phyloP scores from a whole-genome alignment of 1,140 invertebrate genomes.

The Eubasilissa regina region DNA sequence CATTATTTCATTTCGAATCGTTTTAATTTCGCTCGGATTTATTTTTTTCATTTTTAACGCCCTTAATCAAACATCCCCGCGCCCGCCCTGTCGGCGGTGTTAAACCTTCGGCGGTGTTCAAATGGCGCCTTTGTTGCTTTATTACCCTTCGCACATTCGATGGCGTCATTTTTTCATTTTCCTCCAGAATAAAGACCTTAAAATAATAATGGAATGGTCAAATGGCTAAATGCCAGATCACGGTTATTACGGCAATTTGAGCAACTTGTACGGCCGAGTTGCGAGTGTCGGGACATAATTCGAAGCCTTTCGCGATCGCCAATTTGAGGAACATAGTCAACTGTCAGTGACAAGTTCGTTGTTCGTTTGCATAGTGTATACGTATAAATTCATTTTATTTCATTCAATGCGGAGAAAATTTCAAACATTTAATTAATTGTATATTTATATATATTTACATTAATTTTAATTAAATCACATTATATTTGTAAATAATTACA shows the following conservation, averaged over 20 bases:
- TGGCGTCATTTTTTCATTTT: slow-evolving; percentile 18
- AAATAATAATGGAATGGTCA: slow-evolving; percentile 35
- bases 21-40: slow-evolving; percentile 2
- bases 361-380: too few relatives aligned
- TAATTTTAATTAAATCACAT: too few relatives aligned
- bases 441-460: too few relatives aligned
- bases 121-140: slow-evolving; percentile 28
- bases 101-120: not conserved
- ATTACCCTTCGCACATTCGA: slow-evolving; percentile 13
- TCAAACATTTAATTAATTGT: too few relatives aligned
- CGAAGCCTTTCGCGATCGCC: not conserved
- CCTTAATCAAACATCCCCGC: slow-evolving; percentile 26
- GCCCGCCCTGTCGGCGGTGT: not conserved
- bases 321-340: not conserved
- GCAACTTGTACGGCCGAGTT: slow-evolving; percentile 4
- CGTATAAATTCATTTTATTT: too few relatives aligned
- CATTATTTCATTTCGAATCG: slow-evolving; percentile 7
- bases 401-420: too few relatives aligned
- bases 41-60: not conserved
- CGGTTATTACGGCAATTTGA: slow-evolving; percentile 21
- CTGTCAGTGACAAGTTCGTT: too few relatives aligned
- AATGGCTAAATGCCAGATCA: slow-evolving; percentile 15
- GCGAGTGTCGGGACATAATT: not conserved
- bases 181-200: slow-evolving; percentile 36
- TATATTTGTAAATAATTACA: too few relatives aligned